phyloP scores from a whole-genome alignment of 2,113 vertebrate genomes.

The Oreochromis spilurus region DNA sequence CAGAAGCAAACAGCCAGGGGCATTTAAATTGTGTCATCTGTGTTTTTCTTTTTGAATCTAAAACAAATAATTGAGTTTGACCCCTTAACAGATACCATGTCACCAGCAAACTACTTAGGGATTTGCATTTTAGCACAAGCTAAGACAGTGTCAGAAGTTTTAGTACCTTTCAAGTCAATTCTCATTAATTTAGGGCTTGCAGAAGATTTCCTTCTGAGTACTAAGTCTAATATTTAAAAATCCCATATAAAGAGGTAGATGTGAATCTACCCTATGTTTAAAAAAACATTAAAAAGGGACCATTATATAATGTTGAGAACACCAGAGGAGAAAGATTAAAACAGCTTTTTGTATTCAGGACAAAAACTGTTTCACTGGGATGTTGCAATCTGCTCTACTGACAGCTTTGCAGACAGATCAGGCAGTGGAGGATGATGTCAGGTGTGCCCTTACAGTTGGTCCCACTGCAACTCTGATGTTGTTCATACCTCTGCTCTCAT shows the following conservation, averaged over 20 bases:
- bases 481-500: not conserved
- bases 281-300: not conserved
- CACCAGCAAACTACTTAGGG: not conserved
- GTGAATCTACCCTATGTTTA: not conserved
- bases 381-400: not conserved
- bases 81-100: not conserved
- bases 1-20: rapidly evolving
- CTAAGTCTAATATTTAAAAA: not conserved
- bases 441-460: not conserved
- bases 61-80: not conserved
- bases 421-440: not conserved
- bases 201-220: not conserved
- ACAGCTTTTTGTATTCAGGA: not conserved
- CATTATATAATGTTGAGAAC: not conserved
- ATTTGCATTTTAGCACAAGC: not conserved
- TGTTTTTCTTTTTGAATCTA: not conserved
- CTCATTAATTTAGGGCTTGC: not conserved
- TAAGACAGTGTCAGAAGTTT: not conserved
- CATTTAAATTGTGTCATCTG: not conserved
- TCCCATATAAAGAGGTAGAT: not conserved
- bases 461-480: not conserved
- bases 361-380: not conserved
- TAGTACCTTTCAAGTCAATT: not conserved
- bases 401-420: not conserved
- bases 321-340: not conserved